phyloP scores from a whole-genome alignment of 2,888 invertebrate genomes.

The Danaus chrysippus region DNA sequence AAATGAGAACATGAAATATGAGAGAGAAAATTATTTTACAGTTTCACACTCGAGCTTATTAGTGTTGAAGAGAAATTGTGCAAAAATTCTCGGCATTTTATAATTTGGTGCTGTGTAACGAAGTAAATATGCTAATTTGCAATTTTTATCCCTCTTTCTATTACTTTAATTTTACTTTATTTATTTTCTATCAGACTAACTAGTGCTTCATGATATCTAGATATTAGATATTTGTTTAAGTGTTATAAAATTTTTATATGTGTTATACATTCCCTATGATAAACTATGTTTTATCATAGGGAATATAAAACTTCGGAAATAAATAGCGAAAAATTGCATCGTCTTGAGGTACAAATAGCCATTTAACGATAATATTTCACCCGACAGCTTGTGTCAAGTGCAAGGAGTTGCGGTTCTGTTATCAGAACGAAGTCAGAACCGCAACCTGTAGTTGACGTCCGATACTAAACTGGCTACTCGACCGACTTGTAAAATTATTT shows the following conservation, averaged over 20 bases:
- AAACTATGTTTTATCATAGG: neutral
- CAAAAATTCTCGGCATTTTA: constrained; percentile 10
- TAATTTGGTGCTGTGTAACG: constrained; percentile 8
- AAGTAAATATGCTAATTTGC: neutral
- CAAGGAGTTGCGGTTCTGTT: constrained; percentile 47
- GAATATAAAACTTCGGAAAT: neutral
- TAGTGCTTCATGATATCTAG: too few species aligned
- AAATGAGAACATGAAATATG: constrained; percentile 42
- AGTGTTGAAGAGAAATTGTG: constrained; percentile 5
- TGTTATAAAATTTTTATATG: neutral
- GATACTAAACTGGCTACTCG: constrained; percentile 2
- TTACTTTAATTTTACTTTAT: constrained; percentile 14
- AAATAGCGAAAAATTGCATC: constrained; percentile 2
- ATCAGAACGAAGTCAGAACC: constrained; percentile 34
- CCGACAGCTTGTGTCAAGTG: constrained; percentile 41
- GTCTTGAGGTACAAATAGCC: constrained; percentile 4
- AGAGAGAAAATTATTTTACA: constrained; percentile 29
- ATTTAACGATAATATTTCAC: constrained; percentile 14
- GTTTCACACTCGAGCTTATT: constrained; percentile 16
- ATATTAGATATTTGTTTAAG: too few species aligned
- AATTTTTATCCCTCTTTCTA: constrained; percentile 13
- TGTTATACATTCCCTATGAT: neutral
- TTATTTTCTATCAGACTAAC: neutral
- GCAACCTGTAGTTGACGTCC: constrained; percentile 27
- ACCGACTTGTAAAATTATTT: constrained; percentile 12